Percentiles rank a stretch among this genome's conserved stretches.
Evolutionary conservation across 2,797 vertebrate genomes (phyloP).

Genomic region (Rhinogobio ventralis): DNA sequence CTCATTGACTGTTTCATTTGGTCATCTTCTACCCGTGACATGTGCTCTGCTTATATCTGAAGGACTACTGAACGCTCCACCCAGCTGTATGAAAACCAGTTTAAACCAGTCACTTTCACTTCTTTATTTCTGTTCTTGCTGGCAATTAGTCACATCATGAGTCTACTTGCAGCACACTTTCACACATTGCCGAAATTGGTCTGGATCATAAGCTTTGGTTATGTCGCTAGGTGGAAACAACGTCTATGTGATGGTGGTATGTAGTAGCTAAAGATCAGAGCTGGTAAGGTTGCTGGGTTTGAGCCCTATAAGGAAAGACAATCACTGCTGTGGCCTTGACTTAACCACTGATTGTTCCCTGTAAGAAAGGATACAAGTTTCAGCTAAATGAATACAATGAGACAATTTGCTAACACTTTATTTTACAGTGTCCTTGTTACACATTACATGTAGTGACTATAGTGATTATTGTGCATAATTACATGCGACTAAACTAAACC

Average conservation of each 20-base stretch:
- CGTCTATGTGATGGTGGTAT: background rate
- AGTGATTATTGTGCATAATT: background rate
- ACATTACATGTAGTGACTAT: background rate
- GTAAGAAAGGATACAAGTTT: background rate
- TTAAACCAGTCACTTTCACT: conserved; percentile 20
- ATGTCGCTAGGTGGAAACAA: background rate
- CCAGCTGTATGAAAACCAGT: background rate
- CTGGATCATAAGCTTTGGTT: background rate
- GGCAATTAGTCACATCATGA: background rate
- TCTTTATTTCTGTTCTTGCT: background rate
- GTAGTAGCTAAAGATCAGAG: background rate
- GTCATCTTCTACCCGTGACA: conserved; percentile 8
- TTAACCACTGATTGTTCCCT: background rate
- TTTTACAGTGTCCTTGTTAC: background rate
- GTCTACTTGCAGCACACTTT: background rate
- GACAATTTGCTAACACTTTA: background rate
- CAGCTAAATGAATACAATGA: background rate
- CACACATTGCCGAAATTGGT: background rate
- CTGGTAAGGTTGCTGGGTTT: background rate
- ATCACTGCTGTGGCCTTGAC: background rate
- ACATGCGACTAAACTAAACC: background rate
- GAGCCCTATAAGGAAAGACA: background rate
- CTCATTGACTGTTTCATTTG: background rate
- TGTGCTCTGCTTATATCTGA: conserved; percentile 7
- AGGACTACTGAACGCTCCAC: background rate